phyloP scores from a whole-genome alignment of 2,888 invertebrate genomes.

The Microplitis manilae region DNA sequence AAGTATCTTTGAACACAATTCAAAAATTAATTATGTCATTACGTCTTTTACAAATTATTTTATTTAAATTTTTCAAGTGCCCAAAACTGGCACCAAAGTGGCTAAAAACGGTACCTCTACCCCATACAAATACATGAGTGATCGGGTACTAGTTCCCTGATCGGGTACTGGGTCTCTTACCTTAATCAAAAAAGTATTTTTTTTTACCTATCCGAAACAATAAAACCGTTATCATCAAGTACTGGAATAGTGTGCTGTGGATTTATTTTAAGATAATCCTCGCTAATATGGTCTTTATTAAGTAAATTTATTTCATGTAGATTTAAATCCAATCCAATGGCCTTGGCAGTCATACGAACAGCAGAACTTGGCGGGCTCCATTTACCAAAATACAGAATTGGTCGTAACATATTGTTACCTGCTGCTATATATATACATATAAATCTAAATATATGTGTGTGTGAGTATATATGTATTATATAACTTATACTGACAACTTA shows the following conservation, averaged over 20 bases:
- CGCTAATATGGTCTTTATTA: slow-evolving; percentile 56
- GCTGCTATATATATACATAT: not conserved
- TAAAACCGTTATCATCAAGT: slow-evolving; percentile 74
- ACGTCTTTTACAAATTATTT: too few relatives aligned
- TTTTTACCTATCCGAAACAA: slow-evolving; percentile 72
- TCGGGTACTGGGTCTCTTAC: too few relatives aligned
- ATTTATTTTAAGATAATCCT: slow-evolving; percentile 74
- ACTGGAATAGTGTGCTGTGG: slow-evolving; percentile 76
- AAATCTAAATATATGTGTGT: not conserved
- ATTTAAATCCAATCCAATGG: slow-evolving; percentile 50
- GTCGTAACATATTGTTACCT: slow-evolving; percentile 36
- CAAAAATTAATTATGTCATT: too few relatives aligned
- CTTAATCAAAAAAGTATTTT: too few relatives aligned
- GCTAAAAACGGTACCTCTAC: too few relatives aligned
- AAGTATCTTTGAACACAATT: too few relatives aligned
- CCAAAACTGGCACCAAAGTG: too few relatives aligned
- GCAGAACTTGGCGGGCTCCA: slow-evolving; percentile 50
- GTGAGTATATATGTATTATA: not conserved
- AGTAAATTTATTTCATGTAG: slow-evolving; percentile 43
- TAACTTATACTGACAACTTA: not conserved
- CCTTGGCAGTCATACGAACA: slow-evolving; percentile 49
- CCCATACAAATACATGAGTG: too few relatives aligned
- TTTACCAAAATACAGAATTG: slow-evolving; percentile 47
- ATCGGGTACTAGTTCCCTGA: too few relatives aligned
- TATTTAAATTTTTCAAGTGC: too few relatives aligned